Percentiles rank a stretch among this genome's conserved stretches.
phyloP scores from a whole-genome alignment of 2,888 invertebrate genomes.

The Athetis lepigone region DNA sequence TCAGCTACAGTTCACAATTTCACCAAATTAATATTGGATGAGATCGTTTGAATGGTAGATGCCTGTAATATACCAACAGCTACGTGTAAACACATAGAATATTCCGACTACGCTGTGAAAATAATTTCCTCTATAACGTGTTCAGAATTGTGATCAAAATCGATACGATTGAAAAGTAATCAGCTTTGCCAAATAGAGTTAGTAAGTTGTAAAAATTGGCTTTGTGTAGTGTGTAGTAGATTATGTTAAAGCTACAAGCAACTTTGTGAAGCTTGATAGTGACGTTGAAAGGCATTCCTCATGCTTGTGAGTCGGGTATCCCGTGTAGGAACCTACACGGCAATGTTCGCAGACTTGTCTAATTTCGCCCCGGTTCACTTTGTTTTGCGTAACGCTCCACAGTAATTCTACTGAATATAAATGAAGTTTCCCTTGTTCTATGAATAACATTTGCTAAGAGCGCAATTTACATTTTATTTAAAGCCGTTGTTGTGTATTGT shows the following conservation, averaged over 20 bases:
- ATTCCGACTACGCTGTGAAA: slow-evolving; percentile 29
- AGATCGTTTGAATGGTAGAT: slow-evolving; percentile 56
- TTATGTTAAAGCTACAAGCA: slow-evolving; percentile 62
- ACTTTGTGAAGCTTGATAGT: slow-evolving; percentile 61
- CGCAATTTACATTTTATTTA: slow-evolving; percentile 80
- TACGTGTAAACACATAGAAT: slow-evolving; percentile 40
- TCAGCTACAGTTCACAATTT: slow-evolving; percentile 57
- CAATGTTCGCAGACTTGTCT: slow-evolving; percentile 73
- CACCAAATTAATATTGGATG: slow-evolving; percentile 60
- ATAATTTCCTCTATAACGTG: slow-evolving; percentile 42
- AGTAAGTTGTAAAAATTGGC: not conserved
- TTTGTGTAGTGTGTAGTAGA: slow-evolving; percentile 60
- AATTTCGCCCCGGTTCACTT: slow-evolving; percentile 73
- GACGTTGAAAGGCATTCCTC: slow-evolving; percentile 60
- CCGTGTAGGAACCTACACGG: slow-evolving; percentile 46
- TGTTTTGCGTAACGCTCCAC: slow-evolving; percentile 75
- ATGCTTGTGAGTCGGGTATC: slow-evolving; percentile 45
- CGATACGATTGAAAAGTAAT: slow-evolving; percentile 44
- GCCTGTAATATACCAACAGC: slow-evolving; percentile 44
- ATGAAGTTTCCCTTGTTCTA: slow-evolving; percentile 83
- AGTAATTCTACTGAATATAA: slow-evolving; percentile 85
- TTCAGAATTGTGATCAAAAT: slow-evolving; percentile 40
- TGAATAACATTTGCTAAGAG: slow-evolving; percentile 85
- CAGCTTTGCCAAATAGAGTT: slow-evolving; percentile 29
- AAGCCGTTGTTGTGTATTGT: slow-evolving; percentile 71